Conservation (phyloP, 1,140 invertebrate genomes). For the Acromyrmex charruanus region DNA sequence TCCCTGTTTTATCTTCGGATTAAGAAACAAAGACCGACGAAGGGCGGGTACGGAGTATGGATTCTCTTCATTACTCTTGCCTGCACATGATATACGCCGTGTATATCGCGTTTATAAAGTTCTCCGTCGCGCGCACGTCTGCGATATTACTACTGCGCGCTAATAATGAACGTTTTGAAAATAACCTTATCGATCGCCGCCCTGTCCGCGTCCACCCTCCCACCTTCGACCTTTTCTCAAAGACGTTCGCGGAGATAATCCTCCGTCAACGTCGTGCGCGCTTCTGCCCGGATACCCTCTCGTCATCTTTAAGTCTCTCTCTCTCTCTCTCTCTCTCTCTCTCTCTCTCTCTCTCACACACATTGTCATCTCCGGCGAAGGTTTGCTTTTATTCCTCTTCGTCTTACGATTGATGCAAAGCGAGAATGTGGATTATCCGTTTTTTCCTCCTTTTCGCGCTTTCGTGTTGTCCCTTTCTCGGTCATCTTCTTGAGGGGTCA, state of each 20-base stretch:
- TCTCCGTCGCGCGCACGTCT: conserved; percentile 4
- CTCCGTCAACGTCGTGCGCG: conserved; percentile 35
- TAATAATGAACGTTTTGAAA: conserved; percentile 62
- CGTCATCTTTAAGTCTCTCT: conserved; percentile 43
- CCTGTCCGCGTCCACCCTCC: conserved; percentile 20
- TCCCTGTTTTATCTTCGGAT: conserved; percentile 78
- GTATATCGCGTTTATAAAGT: conserved; percentile 64
- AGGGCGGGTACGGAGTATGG: conserved; percentile 61
- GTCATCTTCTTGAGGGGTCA: conserved; percentile 68
- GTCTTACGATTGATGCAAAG: conserved; percentile 44
- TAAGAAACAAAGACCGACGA: conserved; percentile 75
- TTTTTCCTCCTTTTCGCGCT: neutral
- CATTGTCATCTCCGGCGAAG: neutral
- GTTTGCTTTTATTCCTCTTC: neutral
- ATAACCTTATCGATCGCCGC: conserved; percentile 34
- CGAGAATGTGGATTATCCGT: neutral
- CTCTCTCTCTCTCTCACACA: neutral
- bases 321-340: neutral
- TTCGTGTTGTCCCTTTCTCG: neutral
- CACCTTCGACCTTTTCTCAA: conserved; percentile 56
- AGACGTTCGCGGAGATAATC: conserved; percentile 54
- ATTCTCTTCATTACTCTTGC: conserved; percentile 75
- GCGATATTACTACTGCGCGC: conserved; percentile 58
- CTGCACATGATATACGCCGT: conserved; percentile 62
- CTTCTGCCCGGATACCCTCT: conserved; percentile 2